These are phyloP conservation scores for Sepioteuthis lessoniana DNA, from an alignment of 2,888 invertebrate species.

Conservation along the genomic window DNA sequence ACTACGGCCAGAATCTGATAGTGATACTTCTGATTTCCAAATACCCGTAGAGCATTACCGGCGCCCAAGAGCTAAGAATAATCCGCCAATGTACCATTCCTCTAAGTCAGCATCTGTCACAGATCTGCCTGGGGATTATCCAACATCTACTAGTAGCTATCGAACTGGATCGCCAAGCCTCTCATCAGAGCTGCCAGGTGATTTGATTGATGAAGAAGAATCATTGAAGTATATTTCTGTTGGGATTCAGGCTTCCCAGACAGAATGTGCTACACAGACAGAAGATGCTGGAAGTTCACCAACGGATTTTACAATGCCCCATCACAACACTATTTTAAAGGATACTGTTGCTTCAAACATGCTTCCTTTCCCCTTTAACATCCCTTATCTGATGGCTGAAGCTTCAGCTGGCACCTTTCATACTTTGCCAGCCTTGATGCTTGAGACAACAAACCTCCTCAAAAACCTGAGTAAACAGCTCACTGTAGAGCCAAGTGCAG, in stretches of 20 bases:
- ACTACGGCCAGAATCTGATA: background rate
- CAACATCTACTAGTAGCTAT: slow-evolving; percentile 44
- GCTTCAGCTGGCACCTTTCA: slow-evolving; percentile 1
- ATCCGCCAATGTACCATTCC: background rate
- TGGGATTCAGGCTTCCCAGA: slow-evolving; percentile 53
- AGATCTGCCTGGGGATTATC: background rate
- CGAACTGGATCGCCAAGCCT: slow-evolving; percentile 37
- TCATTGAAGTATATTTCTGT: slow-evolving; percentile 50
- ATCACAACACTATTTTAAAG: background rate
- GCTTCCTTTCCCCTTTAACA: slow-evolving; percentile 4
- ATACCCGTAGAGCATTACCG: background rate
- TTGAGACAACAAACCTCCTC: slow-evolving; percentile 61
- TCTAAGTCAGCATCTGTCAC: slow-evolving; percentile 40
- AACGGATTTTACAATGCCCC: slow-evolving; percentile 43
- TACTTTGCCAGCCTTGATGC: slow-evolving; percentile 59
- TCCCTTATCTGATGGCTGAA: slow-evolving; percentile 41
- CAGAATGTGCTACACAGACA: slow-evolving; percentile 54
- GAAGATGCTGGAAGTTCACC: background rate
- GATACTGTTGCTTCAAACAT: slow-evolving; percentile 34
- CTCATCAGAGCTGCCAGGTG: background rate
- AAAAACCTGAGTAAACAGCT: slow-evolving; percentile 50
- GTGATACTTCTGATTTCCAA: slow-evolving; percentile 12
- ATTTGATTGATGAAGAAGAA: background rate
- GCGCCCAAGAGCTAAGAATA: background rate
- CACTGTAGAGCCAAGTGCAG: slow-evolving; percentile 1